Base-by-base conservation (phyloP, 2,797 vertebrate species). In the Miichthys miiuy region DNA sequence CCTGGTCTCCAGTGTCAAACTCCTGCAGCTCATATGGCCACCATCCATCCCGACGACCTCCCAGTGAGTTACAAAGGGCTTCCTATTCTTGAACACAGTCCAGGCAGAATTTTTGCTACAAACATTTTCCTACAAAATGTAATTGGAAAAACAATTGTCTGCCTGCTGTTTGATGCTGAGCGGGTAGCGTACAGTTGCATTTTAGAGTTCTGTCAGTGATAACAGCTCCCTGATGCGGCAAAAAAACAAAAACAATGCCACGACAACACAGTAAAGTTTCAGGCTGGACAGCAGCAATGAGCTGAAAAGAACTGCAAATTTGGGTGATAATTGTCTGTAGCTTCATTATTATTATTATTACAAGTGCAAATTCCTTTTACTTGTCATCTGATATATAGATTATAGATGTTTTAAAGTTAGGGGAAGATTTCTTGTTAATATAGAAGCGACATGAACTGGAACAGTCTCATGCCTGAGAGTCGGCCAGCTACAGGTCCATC, bases 81-180 rank as follows among this genome's bases (percentile, higher is more conserved):
- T 61, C 56, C 65, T 18, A 20, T 25, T 48, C 42, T 66, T 34
- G 8, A 55, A 60, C 44, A 60, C 20, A 52, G 42, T 41, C 30
- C 34, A 51, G 58, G 11, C 58, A 44, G 30, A 5, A 41, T n/a
- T 30, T 62, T 25, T 18, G 21, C 30, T 1, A 41, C 41, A 57
- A 69, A 21, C 21, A 1, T 63, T 38, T 61, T 27, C 34, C 25
- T 34, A 30, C 47, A 62, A 55, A 46, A n/a, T 20, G 21, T 27
- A 34, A 64, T 44, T 52, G 23, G 34, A 8, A 64, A 73, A 73
- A 63, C 23, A 64, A 46, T 34, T 42, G 6, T 27, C n/a, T 16
- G 46, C n/a, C 11, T 61, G 68, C 54, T 13, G n/a, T 25, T 58
- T 6, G 68, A 27, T 18, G 44, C 27, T 25, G 48, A 48, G 68